These are phyloP conservation scores for Pachydiplax longipennis DNA, from an alignment of 2,888 invertebrate species.

Conservation along the genomic window DNA sequence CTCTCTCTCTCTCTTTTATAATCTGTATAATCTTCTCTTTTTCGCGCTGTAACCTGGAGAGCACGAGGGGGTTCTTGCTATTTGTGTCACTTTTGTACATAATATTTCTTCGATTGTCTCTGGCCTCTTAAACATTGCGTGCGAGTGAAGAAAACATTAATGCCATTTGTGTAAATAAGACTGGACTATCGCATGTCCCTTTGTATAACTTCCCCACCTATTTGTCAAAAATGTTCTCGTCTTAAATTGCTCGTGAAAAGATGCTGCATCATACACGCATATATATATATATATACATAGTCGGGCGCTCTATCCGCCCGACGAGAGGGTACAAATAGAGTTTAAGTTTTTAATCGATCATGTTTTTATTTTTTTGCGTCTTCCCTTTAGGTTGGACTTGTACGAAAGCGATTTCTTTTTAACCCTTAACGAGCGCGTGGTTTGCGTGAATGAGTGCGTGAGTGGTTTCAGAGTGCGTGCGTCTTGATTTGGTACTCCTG, in stretches of 20 bases:
- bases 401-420: slow-evolving; percentile 26
- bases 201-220: background rate
- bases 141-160: background rate
- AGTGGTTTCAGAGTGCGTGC: background rate
- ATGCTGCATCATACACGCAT: slow-evolving; percentile 6
- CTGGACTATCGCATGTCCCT: background rate
- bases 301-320: slow-evolving; percentile 3
- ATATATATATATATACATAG: background rate
- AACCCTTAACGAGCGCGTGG: background rate
- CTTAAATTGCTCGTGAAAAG: background rate
- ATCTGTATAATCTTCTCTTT: background rate
- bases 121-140: slow-evolving; percentile 1
- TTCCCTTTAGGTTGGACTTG: slow-evolving; percentile 16
- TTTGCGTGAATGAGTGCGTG: background rate
- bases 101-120: slow-evolving; percentile 11
- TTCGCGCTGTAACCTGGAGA: background rate
- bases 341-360: slow-evolving; percentile 34
- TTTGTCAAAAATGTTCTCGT: slow-evolving; percentile 19
- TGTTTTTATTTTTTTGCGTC: background rate
- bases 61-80: slow-evolving; percentile 8
- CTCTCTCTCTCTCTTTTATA: background rate
- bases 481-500: slow-evolving; percentile 19
- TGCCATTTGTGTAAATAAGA: slow-evolving; percentile 36
- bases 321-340: slow-evolving; percentile 36
- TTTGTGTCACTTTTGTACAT: slow-evolving; percentile 43